phyloP scores from a whole-genome alignment of 2,888 invertebrate genomes.

The Tanypteryx hageni region DNA sequence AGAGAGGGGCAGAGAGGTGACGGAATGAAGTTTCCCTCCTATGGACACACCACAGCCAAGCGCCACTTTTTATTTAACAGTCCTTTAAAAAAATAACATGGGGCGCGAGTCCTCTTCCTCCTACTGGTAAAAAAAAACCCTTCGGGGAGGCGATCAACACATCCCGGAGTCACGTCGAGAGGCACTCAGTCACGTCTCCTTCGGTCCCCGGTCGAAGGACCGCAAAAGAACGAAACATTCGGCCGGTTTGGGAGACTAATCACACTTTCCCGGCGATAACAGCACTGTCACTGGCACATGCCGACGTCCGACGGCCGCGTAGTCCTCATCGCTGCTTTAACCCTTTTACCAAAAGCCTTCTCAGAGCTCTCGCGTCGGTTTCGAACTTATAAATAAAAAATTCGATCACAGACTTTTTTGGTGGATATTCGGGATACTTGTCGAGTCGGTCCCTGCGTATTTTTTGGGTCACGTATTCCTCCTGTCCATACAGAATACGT shows the following conservation, averaged over 20 bases:
- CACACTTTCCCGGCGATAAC: background rate
- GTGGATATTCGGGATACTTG: background rate
- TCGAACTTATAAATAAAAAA: no score
- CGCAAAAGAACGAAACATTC: background rate
- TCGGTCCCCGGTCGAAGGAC: background rate
- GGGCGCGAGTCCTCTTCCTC: background rate
- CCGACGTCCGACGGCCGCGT: background rate
- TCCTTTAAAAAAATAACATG: background rate
- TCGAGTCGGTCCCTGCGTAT: background rate
- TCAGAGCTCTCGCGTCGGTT: no score
- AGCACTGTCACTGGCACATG: background rate
- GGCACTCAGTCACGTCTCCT: constrained; percentile 1
- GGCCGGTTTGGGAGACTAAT: background rate
- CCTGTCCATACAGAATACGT: background rate
- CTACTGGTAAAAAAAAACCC: background rate
- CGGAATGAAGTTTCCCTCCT: background rate
- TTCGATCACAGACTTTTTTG: background rate
- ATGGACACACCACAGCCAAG: background rate
- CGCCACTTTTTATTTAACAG: background rate
- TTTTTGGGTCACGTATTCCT: background rate
- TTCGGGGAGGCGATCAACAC: background rate
- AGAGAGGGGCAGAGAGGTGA: background rate
- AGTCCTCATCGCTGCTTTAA: background rate
- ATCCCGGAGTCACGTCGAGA: background rate
- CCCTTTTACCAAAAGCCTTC: no score